Percentiles rank a stretch among this genome's conserved stretches.
phyloP scores from a whole-genome alignment of 2,113 vertebrate species.

The Gymnocephalus cernua region DNA sequence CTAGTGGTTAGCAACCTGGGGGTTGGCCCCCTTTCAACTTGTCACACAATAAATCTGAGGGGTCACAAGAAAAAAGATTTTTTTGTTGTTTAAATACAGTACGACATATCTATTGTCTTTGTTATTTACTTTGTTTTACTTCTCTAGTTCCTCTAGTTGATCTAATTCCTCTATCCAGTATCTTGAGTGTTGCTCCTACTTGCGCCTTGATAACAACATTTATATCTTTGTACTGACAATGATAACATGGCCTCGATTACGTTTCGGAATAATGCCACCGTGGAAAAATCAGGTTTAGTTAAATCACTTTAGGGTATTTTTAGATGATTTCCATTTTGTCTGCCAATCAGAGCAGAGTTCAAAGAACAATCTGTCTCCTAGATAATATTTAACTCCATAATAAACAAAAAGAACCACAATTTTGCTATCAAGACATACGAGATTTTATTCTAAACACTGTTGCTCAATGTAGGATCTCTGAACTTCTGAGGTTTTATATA shows the following conservation, averaged over 20 bases:
- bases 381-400: background rate
- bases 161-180: background rate
- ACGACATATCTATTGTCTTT: too few relatives aligned
- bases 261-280: constrained; percentile 8
- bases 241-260: background rate
- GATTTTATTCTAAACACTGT: background rate
- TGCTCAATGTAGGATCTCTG: background rate
- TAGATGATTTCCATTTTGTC: constrained; percentile 13
- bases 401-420: background rate
- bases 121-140: too few relatives aligned
- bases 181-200: background rate
- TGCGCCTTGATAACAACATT: background rate
- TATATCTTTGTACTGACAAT: background rate
- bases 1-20: background rate
- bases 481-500: constrained; percentile 3
- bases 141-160: background rate
- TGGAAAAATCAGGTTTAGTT: constrained; percentile 7
- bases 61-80: background rate
- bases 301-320: background rate
- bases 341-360: background rate
- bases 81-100: too few relatives aligned
- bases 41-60: background rate
- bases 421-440: background rate
- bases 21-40: background rate
- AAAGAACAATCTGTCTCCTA: background rate